Percentiles rank a stretch among this genome's conserved stretches.
phyloP scores from a whole-genome alignment of 37 sponge, comb jelly and placozoan species.

The Ianthella basta region DNA sequence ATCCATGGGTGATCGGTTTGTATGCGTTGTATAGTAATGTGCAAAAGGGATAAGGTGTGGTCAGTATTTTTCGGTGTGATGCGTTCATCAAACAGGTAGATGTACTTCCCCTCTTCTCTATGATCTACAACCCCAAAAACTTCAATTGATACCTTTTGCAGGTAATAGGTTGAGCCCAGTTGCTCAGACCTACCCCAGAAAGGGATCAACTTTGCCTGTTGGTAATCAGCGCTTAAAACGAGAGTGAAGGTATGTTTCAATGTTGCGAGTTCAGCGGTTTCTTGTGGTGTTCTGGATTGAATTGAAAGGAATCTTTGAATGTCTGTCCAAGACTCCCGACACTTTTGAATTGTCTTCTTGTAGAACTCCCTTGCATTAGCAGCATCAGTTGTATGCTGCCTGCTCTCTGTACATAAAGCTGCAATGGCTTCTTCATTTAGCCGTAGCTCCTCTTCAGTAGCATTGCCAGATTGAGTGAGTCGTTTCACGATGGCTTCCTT shows the following conservation, averaged over 20 bases:
- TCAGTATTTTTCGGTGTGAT: constrained; percentile 55
- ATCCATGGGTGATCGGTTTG: constrained; percentile 33
- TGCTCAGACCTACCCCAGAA: constrained; percentile 42
- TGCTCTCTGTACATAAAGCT: no score
- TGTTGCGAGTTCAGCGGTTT: background rate
- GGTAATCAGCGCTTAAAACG: constrained; percentile 36
- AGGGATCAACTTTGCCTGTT: constrained; percentile 47
- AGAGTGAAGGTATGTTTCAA: constrained; percentile 14
- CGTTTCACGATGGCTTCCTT: constrained; percentile 25
- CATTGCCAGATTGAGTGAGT: constrained; percentile 38
- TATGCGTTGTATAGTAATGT: background rate
- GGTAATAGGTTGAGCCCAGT: constrained; percentile 46
- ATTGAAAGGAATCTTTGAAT: background rate
- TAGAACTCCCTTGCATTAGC: background rate
- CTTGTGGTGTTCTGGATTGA: background rate
- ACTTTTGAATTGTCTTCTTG: background rate
- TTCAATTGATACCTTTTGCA: constrained; percentile 43
- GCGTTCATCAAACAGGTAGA: constrained; percentile 41
- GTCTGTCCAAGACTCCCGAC: background rate
- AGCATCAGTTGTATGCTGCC: no score
- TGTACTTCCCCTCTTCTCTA: background rate
- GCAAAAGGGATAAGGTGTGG: constrained; percentile 45
- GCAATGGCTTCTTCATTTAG: constrained; percentile 7
- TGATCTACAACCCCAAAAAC: constrained; percentile 59
- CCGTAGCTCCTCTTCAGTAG: constrained; percentile 13